Percentiles rank a stretch among this genome's conserved stretches.
Conservation (phyloP, 2,797 vertebrate species). For the Cacajao melanocephalus region DNA sequence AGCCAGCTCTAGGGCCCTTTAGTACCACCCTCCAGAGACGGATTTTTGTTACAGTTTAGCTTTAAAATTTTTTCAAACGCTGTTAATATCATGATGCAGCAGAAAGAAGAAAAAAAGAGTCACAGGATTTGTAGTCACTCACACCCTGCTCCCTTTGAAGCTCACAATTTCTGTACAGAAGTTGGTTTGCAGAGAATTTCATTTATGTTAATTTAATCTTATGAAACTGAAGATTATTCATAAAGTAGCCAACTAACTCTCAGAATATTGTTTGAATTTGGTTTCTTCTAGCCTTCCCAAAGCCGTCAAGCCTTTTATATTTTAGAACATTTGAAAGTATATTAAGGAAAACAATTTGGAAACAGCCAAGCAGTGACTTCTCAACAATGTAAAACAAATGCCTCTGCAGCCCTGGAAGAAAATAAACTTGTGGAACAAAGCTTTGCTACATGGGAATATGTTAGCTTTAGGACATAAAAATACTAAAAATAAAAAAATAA, state of each 20-base stretch:
- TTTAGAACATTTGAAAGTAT: conserved; percentile 28
- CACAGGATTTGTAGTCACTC: neutral
- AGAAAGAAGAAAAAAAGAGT: neutral
- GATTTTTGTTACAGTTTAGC: neutral
- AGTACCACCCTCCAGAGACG: neutral
- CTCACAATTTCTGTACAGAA: neutral
- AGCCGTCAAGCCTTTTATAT: neutral
- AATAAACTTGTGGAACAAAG: neutral
- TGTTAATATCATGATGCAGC: neutral
- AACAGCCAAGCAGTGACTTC: neutral
- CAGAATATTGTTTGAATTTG: neutral
- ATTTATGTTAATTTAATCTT: conserved; percentile 15
- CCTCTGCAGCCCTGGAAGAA: neutral
- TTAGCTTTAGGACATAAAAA: neutral
- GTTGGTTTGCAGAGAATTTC: neutral
- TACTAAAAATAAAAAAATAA: neutral
- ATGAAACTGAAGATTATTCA: neutral
- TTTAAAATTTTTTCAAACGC: neutral
- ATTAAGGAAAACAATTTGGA: conserved; percentile 47
- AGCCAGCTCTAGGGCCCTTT: neutral
- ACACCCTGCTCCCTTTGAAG: neutral
- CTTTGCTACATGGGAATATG: neutral
- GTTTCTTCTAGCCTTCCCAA: conserved; percentile 20
- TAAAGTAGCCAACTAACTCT: neutral
- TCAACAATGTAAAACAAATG: neutral